Conservation (phyloP, 1,140 invertebrate species). For the Druon quercuslanigerum region DNA sequence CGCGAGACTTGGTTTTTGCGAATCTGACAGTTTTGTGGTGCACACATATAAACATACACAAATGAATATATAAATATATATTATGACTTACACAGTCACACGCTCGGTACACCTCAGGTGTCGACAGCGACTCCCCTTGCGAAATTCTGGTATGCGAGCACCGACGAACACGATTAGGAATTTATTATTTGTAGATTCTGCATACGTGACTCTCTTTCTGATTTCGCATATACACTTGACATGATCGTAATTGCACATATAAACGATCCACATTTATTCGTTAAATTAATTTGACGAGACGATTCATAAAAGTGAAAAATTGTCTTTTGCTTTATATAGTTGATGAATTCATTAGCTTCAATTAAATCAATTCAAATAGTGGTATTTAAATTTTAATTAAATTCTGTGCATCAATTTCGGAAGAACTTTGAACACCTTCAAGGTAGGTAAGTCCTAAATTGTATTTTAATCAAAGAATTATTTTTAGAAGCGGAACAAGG, state of each 20-base stretch:
- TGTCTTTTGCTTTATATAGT: too few species aligned
- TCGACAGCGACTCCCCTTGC: background rate
- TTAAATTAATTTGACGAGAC: background rate
- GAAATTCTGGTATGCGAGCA: constrained; percentile 34
- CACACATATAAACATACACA: constrained; percentile 45
- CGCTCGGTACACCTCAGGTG: constrained; percentile 21
- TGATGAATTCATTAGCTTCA: too few species aligned
- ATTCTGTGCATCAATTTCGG: too few species aligned
- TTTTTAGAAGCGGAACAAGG: too few species aligned
- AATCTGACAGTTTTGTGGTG: constrained; percentile 59
- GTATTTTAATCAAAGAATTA: too few species aligned
- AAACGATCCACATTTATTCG: background rate
- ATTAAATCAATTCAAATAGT: too few species aligned
- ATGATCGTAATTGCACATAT: constrained; percentile 36
- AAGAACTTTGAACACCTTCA: too few species aligned
- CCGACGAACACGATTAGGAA: constrained; percentile 46
- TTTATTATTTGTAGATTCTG: constrained; percentile 48
- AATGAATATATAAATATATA: constrained; percentile 45
- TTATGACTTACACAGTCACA: constrained; percentile 45
- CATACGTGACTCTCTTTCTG: constrained; percentile 23
- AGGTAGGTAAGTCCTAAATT: too few species aligned
- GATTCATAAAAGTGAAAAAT: background rate
- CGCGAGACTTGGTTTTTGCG: constrained; percentile 56
- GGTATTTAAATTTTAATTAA: too few species aligned
- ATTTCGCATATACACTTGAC: constrained; percentile 20